Evolutionary conservation across 1,140 invertebrate genomes (phyloP).

Genomic region (Temnothorax curvispinosus): DNA sequence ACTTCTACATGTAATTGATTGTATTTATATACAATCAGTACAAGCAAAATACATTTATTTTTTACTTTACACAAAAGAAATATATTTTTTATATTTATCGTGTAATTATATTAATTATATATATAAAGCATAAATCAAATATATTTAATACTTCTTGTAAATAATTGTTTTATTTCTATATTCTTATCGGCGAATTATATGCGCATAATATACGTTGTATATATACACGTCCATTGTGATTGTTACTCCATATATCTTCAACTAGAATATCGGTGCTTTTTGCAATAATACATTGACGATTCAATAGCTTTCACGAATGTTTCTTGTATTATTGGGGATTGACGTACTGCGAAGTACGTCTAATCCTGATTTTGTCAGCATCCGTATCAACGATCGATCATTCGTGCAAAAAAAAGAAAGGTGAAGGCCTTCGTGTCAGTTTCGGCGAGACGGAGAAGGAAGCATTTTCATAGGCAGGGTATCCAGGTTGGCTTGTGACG

Average conservation of each 20-base stretch:
- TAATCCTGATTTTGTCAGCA: conserved; percentile 46
- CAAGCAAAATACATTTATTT: not conserved
- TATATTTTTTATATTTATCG: not conserved
- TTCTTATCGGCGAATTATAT: not conserved
- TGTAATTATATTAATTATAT: not conserved
- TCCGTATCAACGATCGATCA: conserved; percentile 59
- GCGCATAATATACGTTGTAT: not conserved
- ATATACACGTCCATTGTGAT: not conserved
- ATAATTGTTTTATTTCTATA: not conserved
- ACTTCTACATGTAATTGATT: not conserved
- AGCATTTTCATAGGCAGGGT: conserved; percentile 64
- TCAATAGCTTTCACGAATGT: not conserved
- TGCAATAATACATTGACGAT: not conserved
- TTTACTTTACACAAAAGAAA: not conserved
- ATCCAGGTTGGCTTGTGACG: conserved; percentile 66
- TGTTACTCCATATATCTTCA: not conserved
- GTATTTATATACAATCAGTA: not conserved
- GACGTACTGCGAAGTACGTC: not conserved
- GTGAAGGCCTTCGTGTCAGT: conserved; percentile 55
- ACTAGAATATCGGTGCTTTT: not conserved
- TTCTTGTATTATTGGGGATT: not conserved
- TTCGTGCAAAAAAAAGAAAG: conserved; percentile 35
- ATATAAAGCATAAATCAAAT: not conserved
- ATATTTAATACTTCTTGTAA: not conserved
- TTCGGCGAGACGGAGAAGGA: conserved; percentile 42